Evolutionary conservation across 2,888 invertebrate genomes (phyloP).

Genomic region (Thereva unica): DNA sequence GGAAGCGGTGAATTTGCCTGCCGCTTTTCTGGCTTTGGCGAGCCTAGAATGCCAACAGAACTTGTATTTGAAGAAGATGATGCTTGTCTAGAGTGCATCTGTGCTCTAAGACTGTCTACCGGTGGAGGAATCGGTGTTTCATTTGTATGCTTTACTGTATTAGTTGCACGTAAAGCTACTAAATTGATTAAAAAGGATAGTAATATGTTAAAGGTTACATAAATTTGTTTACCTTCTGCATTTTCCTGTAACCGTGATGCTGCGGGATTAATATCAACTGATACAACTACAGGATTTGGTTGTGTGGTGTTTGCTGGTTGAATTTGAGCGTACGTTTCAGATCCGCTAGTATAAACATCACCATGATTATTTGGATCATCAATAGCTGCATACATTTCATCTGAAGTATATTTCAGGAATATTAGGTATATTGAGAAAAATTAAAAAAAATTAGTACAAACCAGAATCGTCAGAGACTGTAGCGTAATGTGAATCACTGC

Average conservation of each 20-base stretch:
- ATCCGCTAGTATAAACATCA: slow-evolving; percentile 73
- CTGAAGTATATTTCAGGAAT: slow-evolving; percentile 57
- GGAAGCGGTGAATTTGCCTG: slow-evolving; percentile 88
- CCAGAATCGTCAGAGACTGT: slow-evolving; percentile 90
- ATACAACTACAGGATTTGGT: slow-evolving; percentile 55
- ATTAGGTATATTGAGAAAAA: slow-evolving; percentile 12
- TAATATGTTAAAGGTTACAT: slow-evolving; percentile 55
- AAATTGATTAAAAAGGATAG: background rate
- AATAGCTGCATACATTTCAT: slow-evolving; percentile 90
- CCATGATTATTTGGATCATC: slow-evolving; percentile 71
- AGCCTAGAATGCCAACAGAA: slow-evolving; percentile 75
- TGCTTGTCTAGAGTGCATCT: slow-evolving; percentile 67
- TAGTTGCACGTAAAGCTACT: slow-evolving; percentile 57
- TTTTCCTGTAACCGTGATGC: slow-evolving; percentile 18
- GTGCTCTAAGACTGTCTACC: slow-evolving; percentile 62
- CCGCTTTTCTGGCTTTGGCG: slow-evolving; percentile 87
- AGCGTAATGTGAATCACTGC: slow-evolving; percentile 76
- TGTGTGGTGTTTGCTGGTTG: slow-evolving; percentile 60
- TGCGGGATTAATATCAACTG: slow-evolving; percentile 55
- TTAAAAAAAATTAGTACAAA: slow-evolving; percentile 51
- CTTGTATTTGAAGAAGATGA: slow-evolving; percentile 72
- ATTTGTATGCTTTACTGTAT: slow-evolving; percentile 37
- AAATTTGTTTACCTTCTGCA: slow-evolving; percentile 7
- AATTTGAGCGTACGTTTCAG: slow-evolving; percentile 87
- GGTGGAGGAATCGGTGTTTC: slow-evolving; percentile 60